A percentile compares a stretch with the other conserved stretches of the same genome.
phyloP scores from a whole-genome alignment of 2,888 invertebrate species.

The Villa cingulata region DNA sequence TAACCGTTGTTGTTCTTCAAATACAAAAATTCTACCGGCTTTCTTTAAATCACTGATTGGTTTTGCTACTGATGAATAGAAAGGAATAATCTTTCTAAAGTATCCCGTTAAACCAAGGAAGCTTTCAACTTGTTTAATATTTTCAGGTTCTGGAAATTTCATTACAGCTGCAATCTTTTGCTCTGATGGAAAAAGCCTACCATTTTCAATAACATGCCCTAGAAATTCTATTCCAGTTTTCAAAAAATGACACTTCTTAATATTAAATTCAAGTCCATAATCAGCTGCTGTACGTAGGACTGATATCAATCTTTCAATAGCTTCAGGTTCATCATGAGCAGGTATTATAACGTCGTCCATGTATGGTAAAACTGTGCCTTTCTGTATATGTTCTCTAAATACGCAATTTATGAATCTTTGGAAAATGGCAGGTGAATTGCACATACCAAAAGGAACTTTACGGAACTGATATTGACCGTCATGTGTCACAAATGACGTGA shows the following conservation, averaged over 20 bases:
- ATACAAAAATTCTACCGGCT: constrained; percentile 1
- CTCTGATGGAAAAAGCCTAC: constrained; percentile 1
- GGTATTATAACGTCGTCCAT: constrained; percentile 18
- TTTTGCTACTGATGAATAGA: constrained; percentile 2
- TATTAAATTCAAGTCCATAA: constrained; percentile 12
- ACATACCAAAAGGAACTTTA: constrained; percentile 1
- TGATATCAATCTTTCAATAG: constrained; percentile 3
- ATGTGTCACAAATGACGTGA: no score
- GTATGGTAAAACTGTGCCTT: constrained; percentile 13
- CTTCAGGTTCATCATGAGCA: constrained; percentile 1
- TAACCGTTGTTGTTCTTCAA: constrained; percentile 19
- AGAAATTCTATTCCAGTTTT: constrained; percentile 6
- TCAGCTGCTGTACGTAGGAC: constrained; percentile 5
- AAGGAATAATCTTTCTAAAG: not conserved
- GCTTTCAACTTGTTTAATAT: not conserved
- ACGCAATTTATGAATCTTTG: constrained; percentile 15
- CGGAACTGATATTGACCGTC: constrained; percentile 17
- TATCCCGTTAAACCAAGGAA: constrained; percentile 14
- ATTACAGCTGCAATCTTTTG: constrained; percentile 4
- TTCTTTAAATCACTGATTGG: constrained; percentile 2
- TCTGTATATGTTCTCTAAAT: constrained; percentile 7
- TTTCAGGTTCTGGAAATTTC: constrained; percentile 4
- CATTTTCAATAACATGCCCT: constrained; percentile 5
- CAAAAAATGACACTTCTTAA: constrained; percentile 17
- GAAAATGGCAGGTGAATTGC: constrained; percentile 18